These are phyloP conservation scores for Microplitis deprimator DNA, from an alignment of 2,888 invertebrate species.

Conservation along the genomic window DNA sequence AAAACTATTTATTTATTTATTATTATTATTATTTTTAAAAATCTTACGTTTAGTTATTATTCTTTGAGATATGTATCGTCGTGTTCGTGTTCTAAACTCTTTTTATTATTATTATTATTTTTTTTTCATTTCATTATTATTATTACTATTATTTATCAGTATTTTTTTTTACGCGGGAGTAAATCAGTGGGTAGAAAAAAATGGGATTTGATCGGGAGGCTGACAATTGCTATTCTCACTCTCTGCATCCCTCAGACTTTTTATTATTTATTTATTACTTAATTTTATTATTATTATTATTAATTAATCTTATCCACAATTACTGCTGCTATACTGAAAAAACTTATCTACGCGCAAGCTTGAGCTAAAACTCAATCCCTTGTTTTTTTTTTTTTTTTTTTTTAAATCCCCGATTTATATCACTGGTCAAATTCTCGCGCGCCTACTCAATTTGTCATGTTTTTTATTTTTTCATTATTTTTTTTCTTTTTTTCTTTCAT, in stretches of 20 bases:
- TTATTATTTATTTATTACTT: neutral
- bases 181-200: constrained; percentile 22
- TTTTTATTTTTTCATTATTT: constrained; percentile 43
- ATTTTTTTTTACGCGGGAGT: constrained; percentile 16
- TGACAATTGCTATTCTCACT: constrained; percentile 17
- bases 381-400: neutral
- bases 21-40: constrained; percentile 40
- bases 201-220: constrained; percentile 12
- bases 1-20: constrained; percentile 41
- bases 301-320: constrained; percentile 1
- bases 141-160: constrained; percentile 20
- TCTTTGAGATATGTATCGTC: constrained; percentile 72
- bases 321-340: neutral
- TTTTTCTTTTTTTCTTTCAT: constrained; percentile 49
- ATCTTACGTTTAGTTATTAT: constrained; percentile 70
- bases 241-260: constrained; percentile 15
- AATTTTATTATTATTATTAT: constrained; percentile 10
- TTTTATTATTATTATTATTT: constrained; percentile 32
- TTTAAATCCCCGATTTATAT: neutral
- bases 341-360: neutral
- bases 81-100: constrained; percentile 57
- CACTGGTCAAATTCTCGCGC: neutral
- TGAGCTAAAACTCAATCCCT: neutral
- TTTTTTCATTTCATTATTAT: constrained; percentile 17
- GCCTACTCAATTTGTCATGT: neutral